Conservation (phyloP, 2,797 vertebrate genomes). For the Allochrocebus solatus region DNA sequence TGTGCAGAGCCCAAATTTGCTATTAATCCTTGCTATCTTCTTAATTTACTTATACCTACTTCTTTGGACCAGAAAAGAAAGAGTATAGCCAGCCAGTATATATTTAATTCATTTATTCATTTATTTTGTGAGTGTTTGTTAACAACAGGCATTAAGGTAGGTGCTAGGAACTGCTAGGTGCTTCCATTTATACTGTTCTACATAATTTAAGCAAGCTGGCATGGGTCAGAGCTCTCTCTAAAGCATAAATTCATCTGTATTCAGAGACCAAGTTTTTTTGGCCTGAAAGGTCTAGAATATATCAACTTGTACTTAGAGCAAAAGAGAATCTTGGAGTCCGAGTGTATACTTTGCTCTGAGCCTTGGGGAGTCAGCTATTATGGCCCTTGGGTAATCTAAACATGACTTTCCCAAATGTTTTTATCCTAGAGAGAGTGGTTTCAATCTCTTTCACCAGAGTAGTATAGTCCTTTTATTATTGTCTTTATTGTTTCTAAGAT, state of each 20-base stretch:
- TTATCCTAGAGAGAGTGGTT: constrained; percentile 60
- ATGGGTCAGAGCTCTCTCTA: background rate
- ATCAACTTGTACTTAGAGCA: constrained; percentile 12
- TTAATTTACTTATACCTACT: background rate
- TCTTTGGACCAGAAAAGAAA: background rate
- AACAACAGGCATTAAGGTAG: background rate
- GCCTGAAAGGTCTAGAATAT: background rate
- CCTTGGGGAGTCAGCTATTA: constrained; percentile 9
- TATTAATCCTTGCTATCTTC: background rate
- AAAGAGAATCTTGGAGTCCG: constrained; percentile 9
- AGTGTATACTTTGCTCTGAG: background rate
- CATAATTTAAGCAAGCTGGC: background rate
- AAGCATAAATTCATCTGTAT: background rate
- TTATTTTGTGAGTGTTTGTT: background rate
- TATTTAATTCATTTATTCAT: background rate
- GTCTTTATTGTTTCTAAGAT: constrained; percentile 53
- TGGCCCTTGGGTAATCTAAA: constrained; percentile 30
- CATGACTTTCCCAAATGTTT: constrained; percentile 54
- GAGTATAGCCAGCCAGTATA: background rate
- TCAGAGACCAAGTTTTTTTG: background rate
- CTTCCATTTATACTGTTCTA: background rate
- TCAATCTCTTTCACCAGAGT: constrained; percentile 62
- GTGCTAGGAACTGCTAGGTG: background rate
- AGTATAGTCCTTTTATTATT: constrained; percentile 50
- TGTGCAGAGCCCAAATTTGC: background rate